These are phyloP conservation scores for Oreochromis tanganicae DNA, from an alignment of 2,113 vertebrate genomes.

Conservation along the genomic window DNA sequence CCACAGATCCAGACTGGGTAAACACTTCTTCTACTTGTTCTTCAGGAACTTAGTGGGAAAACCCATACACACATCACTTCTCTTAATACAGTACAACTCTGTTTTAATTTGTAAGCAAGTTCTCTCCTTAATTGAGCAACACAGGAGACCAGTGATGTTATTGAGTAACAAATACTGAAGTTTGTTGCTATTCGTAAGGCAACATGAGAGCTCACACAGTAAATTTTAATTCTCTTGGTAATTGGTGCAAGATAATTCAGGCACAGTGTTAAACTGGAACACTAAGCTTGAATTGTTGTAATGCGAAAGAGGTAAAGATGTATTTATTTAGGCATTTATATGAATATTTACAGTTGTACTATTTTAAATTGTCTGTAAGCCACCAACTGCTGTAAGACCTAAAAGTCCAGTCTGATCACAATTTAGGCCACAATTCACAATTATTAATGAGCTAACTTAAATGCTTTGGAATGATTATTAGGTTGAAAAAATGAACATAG, in stretches of 20 bases:
- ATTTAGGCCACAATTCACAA: background rate
- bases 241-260: background rate
- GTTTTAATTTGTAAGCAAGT: background rate
- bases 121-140: background rate
- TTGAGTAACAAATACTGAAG: background rate
- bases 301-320: background rate
- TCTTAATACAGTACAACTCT: background rate
- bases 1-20: conserved; percentile 81
- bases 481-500: background rate
- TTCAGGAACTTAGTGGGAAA: background rate
- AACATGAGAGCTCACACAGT: background rate
- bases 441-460: background rate
- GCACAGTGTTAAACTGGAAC: background rate
- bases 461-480: background rate
- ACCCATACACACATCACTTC: background rate
- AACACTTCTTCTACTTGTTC: background rate
- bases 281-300: background rate
- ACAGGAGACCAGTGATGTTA: background rate
- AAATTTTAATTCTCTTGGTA: background rate
- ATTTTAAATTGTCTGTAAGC: background rate
- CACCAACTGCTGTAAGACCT: background rate
- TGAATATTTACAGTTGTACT: background rate
- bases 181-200: background rate
- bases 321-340: background rate
- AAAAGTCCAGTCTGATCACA: background rate